Evolutionary conservation across 2,797 vertebrate genomes (phyloP).

Genomic region (Tokudaia tokunoshimensis): DNA sequence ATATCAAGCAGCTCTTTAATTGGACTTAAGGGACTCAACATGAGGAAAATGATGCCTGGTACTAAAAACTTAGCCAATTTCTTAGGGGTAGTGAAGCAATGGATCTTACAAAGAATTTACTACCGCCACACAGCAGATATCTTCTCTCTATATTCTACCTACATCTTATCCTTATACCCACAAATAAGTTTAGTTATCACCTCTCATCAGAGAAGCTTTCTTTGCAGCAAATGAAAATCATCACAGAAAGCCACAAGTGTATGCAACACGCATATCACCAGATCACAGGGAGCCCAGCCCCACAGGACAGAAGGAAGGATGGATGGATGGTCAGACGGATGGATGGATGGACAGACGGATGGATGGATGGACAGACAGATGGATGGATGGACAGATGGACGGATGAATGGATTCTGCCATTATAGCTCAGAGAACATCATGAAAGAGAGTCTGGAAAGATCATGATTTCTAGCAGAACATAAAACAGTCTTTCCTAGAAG

Average conservation of each 20-base stretch:
- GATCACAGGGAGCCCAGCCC: background rate
- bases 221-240: background rate
- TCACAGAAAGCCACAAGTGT: background rate
- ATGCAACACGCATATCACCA: too few species aligned
- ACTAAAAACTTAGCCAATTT: background rate
- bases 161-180: background rate
- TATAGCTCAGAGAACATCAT: background rate
- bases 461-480: background rate
- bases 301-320: too few species aligned
- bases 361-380: background rate
- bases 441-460: background rate
- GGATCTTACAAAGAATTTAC: background rate
- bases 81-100: background rate
- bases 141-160: background rate
- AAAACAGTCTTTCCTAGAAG: background rate
- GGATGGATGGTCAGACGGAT: too few species aligned
- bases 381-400: background rate
- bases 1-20: background rate
- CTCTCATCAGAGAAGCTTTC: background rate
- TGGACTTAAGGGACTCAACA: background rate
- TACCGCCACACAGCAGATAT: background rate
- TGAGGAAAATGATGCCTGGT: background rate
- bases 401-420: background rate
- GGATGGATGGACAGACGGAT: too few species aligned
- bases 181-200: background rate